These are phyloP conservation scores for Lasioglossum villosulum DNA, from an alignment of 2,888 invertebrate species.

Conservation along the genomic window DNA sequence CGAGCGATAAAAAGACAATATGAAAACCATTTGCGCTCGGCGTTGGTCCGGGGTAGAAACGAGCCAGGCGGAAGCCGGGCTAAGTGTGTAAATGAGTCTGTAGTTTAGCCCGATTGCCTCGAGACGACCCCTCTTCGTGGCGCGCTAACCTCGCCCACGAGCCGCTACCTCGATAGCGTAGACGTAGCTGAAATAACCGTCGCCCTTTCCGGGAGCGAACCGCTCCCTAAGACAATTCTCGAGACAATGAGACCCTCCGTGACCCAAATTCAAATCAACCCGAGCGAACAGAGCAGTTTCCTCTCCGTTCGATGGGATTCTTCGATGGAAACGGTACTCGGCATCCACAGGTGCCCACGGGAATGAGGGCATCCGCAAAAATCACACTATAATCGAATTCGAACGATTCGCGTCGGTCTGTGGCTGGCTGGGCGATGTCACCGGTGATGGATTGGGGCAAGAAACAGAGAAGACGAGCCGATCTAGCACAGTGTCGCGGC, in stretches of 20 bases:
- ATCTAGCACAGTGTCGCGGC: neutral
- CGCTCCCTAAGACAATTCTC: constrained; percentile 69
- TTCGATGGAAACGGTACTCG: neutral
- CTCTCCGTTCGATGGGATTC: neutral
- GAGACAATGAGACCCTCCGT: constrained; percentile 66
- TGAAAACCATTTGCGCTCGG: constrained; percentile 82
- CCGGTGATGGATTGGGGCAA: constrained; percentile 21
- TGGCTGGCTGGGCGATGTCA: neutral
- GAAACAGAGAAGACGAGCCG: neutral
- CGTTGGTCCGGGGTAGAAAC: constrained; percentile 71
- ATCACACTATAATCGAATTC: neutral
- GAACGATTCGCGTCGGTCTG: neutral
- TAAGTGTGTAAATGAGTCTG: constrained; percentile 83
- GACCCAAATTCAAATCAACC: constrained; percentile 69
- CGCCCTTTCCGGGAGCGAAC: constrained; percentile 62
- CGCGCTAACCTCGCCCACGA: constrained; percentile 73
- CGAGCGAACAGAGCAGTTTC: constrained; percentile 17
- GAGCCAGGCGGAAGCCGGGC: constrained; percentile 74
- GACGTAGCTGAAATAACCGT: constrained; percentile 67
- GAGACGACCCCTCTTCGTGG: constrained; percentile 79
- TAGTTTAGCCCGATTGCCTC: constrained; percentile 82
- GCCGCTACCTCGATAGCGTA: constrained; percentile 61
- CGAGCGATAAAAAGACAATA: constrained; percentile 84
- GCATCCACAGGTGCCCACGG: constrained; percentile 44
- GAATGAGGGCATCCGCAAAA: neutral